Percentiles rank a stretch among this genome's conserved stretches.
Evolutionary conservation across 2,113 vertebrate genomes (phyloP).

Genomic region (Callospermophilus lateralis): DNA sequence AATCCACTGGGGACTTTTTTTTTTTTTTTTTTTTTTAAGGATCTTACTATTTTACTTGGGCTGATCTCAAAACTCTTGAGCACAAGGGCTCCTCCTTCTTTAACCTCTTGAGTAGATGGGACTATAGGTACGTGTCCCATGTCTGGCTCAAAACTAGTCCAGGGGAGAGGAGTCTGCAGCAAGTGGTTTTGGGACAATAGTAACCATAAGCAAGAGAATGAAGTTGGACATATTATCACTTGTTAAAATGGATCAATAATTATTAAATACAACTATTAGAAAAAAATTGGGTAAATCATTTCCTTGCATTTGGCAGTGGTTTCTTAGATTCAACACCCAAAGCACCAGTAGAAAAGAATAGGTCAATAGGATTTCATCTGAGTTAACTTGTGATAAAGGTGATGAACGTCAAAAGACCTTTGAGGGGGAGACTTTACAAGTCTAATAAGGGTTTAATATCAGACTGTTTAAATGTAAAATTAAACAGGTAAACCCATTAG

Average conservation of each 20-base stretch:
- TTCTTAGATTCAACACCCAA: neutral
- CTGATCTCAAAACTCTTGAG: too few relatives aligned
- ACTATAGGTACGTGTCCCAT: neutral
- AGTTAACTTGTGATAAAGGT: neutral
- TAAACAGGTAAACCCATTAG: neutral
- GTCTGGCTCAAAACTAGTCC: neutral
- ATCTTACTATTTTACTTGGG: too few relatives aligned
- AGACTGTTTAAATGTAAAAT: neutral
- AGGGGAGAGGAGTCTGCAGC: neutral
- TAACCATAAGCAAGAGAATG: neutral
- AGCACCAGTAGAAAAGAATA: neutral
- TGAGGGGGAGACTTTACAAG: neutral
- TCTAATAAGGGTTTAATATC: neutral
- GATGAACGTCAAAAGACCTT: neutral
- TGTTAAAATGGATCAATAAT: neutral
- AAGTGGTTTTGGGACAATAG: neutral
- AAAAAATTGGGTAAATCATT: neutral
- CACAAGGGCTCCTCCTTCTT: neutral
- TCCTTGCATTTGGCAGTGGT: neutral
- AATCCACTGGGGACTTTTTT: too few relatives aligned
- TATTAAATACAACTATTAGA: neutral
- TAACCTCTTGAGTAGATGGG: neutral
- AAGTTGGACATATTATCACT: neutral
- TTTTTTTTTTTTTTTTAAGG: too few relatives aligned
- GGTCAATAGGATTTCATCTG: neutral